Evolutionary conservation across 2,888 invertebrate species (phyloP).

Genomic region (Hemicrepidius hirtus): DNA sequence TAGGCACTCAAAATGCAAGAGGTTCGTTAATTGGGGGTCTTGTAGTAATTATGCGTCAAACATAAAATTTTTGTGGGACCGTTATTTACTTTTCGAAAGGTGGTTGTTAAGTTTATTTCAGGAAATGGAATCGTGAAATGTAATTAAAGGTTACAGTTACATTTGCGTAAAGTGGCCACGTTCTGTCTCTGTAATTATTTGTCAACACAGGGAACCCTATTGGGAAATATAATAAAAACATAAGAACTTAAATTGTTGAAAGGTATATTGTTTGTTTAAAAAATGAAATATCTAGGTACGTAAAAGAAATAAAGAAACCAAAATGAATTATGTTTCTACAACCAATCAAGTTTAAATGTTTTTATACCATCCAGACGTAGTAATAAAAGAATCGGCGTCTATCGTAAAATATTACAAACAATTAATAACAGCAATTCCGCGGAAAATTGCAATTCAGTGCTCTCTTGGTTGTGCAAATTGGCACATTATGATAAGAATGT

Average conservation of each 20-base stretch:
- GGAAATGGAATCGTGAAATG: constrained; percentile 28
- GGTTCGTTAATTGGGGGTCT: constrained; percentile 38
- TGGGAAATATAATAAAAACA: not conserved
- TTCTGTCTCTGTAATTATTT: constrained; percentile 17
- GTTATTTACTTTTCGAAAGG: constrained; percentile 41
- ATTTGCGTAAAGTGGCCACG: constrained; percentile 16
- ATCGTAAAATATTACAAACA: constrained; percentile 44
- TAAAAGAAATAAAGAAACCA: too few relatives aligned
- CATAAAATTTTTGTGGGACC: constrained; percentile 35
- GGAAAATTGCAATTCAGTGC: constrained; percentile 45
- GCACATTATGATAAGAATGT: constrained; percentile 50
- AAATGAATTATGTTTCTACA: constrained; percentile 12
- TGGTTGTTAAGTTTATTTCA: constrained; percentile 37
- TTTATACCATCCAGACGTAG: constrained; percentile 34
- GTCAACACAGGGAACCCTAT: not conserved
- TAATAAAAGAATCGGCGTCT: constrained; percentile 47
- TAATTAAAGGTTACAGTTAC: constrained; percentile 33
- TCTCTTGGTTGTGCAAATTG: constrained; percentile 46
- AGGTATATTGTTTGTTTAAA: constrained; percentile 6
- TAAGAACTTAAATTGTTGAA: not conserved
- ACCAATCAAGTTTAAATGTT: constrained; percentile 21
- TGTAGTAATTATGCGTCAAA: constrained; percentile 42
- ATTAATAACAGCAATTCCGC: constrained; percentile 47
- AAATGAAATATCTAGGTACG: too few relatives aligned
- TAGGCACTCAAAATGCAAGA: constrained; percentile 41